These are phyloP conservation scores for Alloscopus bannaensis DNA, from an alignment of 2,888 invertebrate genomes.

Conservation along the genomic window DNA sequence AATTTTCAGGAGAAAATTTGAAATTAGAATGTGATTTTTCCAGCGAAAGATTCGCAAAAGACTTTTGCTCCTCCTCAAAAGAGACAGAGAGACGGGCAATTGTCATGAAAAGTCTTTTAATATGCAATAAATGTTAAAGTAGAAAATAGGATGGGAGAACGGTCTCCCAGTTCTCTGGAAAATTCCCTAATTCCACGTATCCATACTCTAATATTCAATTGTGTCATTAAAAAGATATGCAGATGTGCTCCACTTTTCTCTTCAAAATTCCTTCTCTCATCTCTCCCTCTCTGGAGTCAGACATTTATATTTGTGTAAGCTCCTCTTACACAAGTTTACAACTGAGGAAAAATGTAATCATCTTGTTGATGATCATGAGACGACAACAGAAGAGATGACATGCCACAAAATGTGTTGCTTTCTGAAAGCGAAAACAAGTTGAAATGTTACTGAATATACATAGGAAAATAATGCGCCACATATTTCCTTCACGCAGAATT, in stretches of 20 bases:
- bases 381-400: background rate
- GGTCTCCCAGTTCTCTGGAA: no score
- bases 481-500: no score
- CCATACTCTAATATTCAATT: conserved; percentile 10
- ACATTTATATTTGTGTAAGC: background rate
- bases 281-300: background rate
- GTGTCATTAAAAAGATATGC: conserved; percentile 10
- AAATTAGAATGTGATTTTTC: background rate
- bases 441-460: background rate
- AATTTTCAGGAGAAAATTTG: conserved; percentile 13
- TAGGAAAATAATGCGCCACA: background rate
- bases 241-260: no score
- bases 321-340: background rate
- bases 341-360: no score
- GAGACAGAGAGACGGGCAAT: conserved; percentile 6
- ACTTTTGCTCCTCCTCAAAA: no score
- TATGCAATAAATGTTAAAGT: conserved; percentile 26
- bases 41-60: background rate
- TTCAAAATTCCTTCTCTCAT: background rate
- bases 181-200: conserved; percentile 7
- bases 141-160: no score
- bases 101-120: conserved; percentile 12
- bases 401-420: conserved; percentile 6
- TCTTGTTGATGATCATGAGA: no score
- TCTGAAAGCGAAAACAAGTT: background rate